These are phyloP conservation scores for Zaprionus capensis DNA, from an alignment of 1,140 invertebrate genomes.

Conservation along the genomic window DNA sequence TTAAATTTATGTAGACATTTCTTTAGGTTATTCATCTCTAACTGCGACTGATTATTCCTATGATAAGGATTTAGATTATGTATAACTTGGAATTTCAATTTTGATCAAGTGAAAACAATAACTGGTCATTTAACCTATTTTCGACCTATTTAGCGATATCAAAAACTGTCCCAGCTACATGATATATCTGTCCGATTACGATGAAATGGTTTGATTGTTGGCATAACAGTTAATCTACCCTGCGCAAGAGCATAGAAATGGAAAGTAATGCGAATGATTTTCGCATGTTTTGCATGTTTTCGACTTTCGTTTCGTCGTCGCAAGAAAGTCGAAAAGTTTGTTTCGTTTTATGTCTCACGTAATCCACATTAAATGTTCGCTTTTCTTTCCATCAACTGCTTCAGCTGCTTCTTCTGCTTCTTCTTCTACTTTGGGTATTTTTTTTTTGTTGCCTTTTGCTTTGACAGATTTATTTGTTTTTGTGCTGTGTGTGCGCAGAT, in stretches of 20 bases:
- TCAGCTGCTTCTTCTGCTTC: neutral
- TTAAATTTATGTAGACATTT: no score
- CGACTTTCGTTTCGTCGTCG: constrained; percentile 44
- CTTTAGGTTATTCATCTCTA: no score
- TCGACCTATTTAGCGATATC: no score
- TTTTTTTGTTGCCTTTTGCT: constrained; percentile 17
- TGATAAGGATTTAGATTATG: no score
- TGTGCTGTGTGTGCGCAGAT: constrained; percentile 32
- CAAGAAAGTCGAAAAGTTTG: constrained; percentile 46
- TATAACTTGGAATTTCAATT: no score
- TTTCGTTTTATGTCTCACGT: constrained; percentile 48
- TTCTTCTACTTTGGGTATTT: neutral
- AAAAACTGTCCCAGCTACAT: no score
- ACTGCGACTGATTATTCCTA: no score
- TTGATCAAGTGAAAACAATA: no score
- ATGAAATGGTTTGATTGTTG: neutral
- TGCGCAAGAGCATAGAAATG: neutral
- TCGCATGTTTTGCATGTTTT: constrained; percentile 32
- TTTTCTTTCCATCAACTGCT: constrained; percentile 20
- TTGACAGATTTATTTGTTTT: constrained; percentile 51
- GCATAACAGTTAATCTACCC: neutral
- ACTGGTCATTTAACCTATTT: no score
- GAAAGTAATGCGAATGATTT: constrained; percentile 29
- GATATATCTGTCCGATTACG: no score
- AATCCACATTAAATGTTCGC: constrained; percentile 47